These are phyloP conservation scores for Phacellophora camtschatica DNA, from an alignment of 30 jellyfish, hydroid and myxozoan genomes.

Conservation along the genomic window DNA sequence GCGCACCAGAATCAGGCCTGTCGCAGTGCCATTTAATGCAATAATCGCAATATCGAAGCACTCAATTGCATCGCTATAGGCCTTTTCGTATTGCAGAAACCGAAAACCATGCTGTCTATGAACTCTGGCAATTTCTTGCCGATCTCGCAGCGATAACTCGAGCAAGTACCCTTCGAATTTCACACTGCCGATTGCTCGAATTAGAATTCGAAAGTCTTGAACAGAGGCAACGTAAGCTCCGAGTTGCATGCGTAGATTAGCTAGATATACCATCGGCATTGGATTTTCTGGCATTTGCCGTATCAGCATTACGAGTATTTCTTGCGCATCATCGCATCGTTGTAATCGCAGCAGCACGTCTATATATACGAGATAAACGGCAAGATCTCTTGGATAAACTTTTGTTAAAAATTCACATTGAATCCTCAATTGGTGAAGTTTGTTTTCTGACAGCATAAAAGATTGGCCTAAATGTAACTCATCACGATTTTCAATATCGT, in stretches of 20 bases:
- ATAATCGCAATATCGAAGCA: constrained; percentile 75
- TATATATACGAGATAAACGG: constrained; percentile 27
- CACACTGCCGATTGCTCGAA: constrained; percentile 59
- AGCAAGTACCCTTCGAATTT: constrained; percentile 32
- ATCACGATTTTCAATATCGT: background rate
- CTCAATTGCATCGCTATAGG: constrained; percentile 75
- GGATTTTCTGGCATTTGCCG: constrained; percentile 67
- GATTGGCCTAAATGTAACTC: background rate
- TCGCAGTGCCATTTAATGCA: constrained; percentile 69
- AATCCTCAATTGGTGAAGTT: constrained; percentile 17
- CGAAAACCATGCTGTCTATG: constrained; percentile 87
- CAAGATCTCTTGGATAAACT: constrained; percentile 42
- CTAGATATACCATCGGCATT: constrained; percentile 79
- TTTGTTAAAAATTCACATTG: constrained; percentile 37
- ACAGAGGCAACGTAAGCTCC: constrained; percentile 94
- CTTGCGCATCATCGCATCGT: constrained; percentile 74
- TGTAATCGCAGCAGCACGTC: constrained; percentile 18
- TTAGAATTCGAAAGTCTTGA: constrained; percentile 73
- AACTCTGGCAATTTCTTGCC: constrained; percentile 86
- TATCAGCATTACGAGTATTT: constrained; percentile 42
- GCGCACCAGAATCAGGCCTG: constrained; percentile 77
- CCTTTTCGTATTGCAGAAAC: constrained; percentile 21
- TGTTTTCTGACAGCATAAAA: constrained; percentile 19
- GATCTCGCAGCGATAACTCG: constrained; percentile 51
- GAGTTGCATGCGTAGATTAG: constrained; percentile 71